Conservation (phyloP, 2,797 vertebrate genomes). For the Syndactyla subalaris region DNA sequence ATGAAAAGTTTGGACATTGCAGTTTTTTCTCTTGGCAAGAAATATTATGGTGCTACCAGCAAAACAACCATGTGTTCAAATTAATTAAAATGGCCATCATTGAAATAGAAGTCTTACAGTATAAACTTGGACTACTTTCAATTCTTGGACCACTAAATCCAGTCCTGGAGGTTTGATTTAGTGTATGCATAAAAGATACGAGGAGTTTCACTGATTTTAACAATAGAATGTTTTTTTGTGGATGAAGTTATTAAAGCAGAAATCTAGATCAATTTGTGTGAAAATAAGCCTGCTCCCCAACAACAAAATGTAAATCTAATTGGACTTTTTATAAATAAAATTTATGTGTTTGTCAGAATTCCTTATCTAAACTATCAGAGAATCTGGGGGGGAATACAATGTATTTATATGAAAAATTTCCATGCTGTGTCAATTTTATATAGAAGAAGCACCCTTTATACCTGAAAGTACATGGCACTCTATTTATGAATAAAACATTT, state of each 20-base stretch:
- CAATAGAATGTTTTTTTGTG: not conserved
- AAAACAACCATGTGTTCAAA: not conserved
- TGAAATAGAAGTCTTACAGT: not conserved
- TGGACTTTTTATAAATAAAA: not conserved
- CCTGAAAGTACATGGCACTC: not conserved
- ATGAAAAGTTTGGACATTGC: not conserved
- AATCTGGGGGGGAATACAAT: not conserved
- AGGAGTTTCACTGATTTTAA: not conserved
- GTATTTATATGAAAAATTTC: not conserved
- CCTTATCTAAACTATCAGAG: not conserved
- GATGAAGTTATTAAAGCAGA: not conserved
- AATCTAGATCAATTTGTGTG: not conserved
- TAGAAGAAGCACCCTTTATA: not conserved
- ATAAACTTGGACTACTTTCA: not conserved
- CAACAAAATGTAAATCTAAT: not conserved
- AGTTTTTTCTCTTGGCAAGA: not conserved
- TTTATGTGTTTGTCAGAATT: not conserved
- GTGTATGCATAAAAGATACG: not conserved
- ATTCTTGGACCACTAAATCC: not conserved
- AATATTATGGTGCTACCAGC: not conserved
- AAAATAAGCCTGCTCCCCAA: not conserved
- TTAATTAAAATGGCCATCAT: not conserved
- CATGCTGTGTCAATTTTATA: not conserved
- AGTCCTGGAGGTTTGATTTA: not conserved
- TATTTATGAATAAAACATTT: slow-evolving; percentile 10